A percentile compares a stretch with the other conserved stretches of the same genome.
These are phyloP conservation scores for Drosophila repletoides DNA, from an alignment of 1,140 invertebrate genomes.

Conservation along the genomic window DNA sequence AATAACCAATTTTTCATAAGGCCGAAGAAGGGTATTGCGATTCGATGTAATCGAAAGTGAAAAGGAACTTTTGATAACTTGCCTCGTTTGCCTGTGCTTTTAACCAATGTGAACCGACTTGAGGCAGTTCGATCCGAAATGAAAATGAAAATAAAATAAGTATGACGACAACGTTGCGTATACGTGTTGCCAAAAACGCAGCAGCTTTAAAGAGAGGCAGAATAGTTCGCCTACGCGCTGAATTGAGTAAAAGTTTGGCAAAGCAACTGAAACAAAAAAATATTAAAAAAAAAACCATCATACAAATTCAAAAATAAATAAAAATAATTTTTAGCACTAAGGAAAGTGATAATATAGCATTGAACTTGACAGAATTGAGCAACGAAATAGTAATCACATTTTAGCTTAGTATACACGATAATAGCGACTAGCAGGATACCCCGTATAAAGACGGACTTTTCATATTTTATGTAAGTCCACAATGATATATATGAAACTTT, in stretches of 20 bases:
- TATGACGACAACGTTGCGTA: conserved; percentile 40
- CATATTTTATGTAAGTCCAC: no score
- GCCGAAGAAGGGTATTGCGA: conserved; percentile 14
- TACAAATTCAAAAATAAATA: conserved; percentile 18
- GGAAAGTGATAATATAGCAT: conserved; percentile 10
- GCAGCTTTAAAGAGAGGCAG: background rate
- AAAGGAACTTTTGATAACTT: no score
- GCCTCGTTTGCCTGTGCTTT: conserved; percentile 1
- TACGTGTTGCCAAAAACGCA: conserved; percentile 34
- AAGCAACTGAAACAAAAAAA: background rate
- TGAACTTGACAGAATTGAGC: conserved; percentile 32
- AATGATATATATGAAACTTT: no score
- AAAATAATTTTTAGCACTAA: background rate
- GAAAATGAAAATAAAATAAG: conserved; percentile 20
- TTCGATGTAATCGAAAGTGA: no score
- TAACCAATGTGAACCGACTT: conserved; percentile 43
- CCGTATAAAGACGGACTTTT: no score
- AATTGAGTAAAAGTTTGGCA: conserved; percentile 18
- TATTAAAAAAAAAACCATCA: background rate
- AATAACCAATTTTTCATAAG: no score
- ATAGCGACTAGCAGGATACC: background rate
- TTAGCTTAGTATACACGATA: no score
- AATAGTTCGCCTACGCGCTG: conserved; percentile 1
- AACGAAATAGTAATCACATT: no score
- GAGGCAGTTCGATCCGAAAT: conserved; percentile 39